Conservation (phyloP, 2,888 invertebrate species). For the Epirrhoe tristata region DNA sequence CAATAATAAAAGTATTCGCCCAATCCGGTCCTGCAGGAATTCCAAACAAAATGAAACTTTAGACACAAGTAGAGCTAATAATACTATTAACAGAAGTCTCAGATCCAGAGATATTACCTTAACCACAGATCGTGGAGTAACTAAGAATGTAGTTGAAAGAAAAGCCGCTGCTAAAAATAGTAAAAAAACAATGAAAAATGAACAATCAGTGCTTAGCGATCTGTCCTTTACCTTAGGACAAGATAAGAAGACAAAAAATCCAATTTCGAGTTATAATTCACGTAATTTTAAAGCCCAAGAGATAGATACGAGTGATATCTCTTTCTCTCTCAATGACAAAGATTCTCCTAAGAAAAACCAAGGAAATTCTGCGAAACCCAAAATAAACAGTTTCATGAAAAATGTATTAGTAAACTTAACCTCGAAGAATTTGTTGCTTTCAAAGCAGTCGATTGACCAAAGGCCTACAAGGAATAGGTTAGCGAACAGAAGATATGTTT, state of each 20-base stretch:
- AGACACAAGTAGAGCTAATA: constrained; percentile 36
- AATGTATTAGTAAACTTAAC: constrained; percentile 1
- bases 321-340: constrained; percentile 44
- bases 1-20: constrained; percentile 40
- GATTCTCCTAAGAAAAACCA: constrained; percentile 26
- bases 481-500: constrained; percentile 25
- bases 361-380: constrained; percentile 9
- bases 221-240: constrained; percentile 24
- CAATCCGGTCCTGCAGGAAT: constrained; percentile 47
- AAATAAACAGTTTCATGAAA: constrained; percentile 4
- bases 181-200: constrained; percentile 13
- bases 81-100: constrained; percentile 24
- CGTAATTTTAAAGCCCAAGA: constrained; percentile 12
- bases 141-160: not conserved
- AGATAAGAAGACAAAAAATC: constrained; percentile 18
- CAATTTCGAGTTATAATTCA: constrained; percentile 8
- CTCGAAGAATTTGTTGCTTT: not conserved
- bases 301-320: constrained; percentile 44
- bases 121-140: not conserved
- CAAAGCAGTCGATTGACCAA: constrained; percentile 4
- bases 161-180: constrained; percentile 10
- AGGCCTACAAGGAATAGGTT: constrained; percentile 21
- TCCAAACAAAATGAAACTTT: constrained; percentile 31
- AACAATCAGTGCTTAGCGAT: constrained; percentile 20
- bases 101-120: constrained; percentile 28